Percentiles rank a stretch among this genome's conserved stretches.
Conservation (phyloP, 23 tunicate species). For the Halocynthia roretzi region DNA sequence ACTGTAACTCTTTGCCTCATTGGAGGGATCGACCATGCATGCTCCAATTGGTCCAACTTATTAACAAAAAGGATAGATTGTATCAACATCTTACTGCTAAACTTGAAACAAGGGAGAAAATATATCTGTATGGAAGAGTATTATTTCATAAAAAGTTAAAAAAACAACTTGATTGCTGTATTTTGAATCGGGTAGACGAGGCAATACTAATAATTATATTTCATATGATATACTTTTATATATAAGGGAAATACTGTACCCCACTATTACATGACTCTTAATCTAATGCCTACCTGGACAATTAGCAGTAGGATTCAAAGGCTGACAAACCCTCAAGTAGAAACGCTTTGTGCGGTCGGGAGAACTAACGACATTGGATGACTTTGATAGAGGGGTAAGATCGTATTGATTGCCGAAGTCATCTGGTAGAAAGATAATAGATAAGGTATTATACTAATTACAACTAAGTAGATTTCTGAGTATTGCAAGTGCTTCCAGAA, state of each 20-base stretch:
- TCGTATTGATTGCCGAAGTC: conserved; percentile 59
- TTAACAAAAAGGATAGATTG: not conserved
- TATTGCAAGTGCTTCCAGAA: not conserved
- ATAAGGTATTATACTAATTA: not conserved
- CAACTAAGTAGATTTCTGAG: not conserved
- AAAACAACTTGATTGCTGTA: too few species aligned
- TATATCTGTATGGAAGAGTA: too few species aligned
- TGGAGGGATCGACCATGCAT: conserved; percentile 8
- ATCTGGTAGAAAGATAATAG: conserved; percentile 13
- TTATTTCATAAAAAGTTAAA: too few species aligned
- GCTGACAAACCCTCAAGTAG: conserved; percentile 50
- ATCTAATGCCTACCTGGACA: conserved; percentile 33
- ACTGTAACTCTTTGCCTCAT: conserved; percentile 25
- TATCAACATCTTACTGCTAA: too few species aligned
- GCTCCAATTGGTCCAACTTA: conserved; percentile 29
- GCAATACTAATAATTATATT: too few species aligned
- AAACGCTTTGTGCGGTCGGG: not conserved
- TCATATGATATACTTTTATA: too few species aligned
- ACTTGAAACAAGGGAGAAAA: too few species aligned
- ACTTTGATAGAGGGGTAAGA: conserved; percentile 35
- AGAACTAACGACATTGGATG: conserved; percentile 27
- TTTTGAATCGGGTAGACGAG: too few species aligned
- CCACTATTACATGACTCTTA: too few species aligned
- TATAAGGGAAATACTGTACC: too few species aligned
- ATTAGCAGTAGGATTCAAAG: conserved; percentile 26